Evolutionary conservation across 1,140 invertebrate species (phyloP).

Genomic region (Pinna nobilis): DNA sequence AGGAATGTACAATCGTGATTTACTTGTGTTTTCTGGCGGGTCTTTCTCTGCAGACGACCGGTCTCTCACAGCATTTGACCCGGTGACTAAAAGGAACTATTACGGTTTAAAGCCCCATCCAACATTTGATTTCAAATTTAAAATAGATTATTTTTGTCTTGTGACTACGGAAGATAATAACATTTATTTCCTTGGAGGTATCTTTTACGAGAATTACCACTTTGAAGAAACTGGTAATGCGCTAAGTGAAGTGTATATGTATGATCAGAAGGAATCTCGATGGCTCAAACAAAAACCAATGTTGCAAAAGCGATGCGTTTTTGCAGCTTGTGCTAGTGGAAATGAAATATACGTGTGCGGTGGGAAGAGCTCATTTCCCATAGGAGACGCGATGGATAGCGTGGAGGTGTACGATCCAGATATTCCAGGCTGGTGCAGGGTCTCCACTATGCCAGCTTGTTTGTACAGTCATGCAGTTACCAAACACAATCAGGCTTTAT

Average conservation of each 20-base stretch:
- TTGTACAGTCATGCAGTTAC: conserved; percentile 58
- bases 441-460: conserved; percentile 55
- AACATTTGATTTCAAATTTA: conserved; percentile 65
- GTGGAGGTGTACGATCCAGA: conserved; percentile 56
- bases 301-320: conserved; percentile 52
- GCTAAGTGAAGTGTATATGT: conserved; percentile 48
- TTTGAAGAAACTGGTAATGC: conserved; percentile 54
- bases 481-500: conserved; percentile 50
- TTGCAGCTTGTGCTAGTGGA: conserved; percentile 43
- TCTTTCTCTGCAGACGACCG: conserved; percentile 36
- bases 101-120: conserved; percentile 58
- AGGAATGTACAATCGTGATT: conserved; percentile 62
- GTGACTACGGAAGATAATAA: conserved; percentile 47
- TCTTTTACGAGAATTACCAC: conserved; percentile 64
- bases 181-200: conserved; percentile 64
- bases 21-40: conserved; percentile 66
- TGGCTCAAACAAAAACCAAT: conserved; percentile 52
- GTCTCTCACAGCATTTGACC: conserved; percentile 64
- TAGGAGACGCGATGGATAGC: conserved; percentile 43
- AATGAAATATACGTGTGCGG: conserved; percentile 60
- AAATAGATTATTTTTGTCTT: conserved; percentile 58
- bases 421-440: conserved; percentile 49
- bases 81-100: conserved; percentile 57
- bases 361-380: conserved; percentile 56
- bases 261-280: conserved; percentile 43